A percentile compares a stretch with the other conserved stretches of the same genome.
Conservation (phyloP, 2,113 vertebrate species). For the Sakesphorus luctuosus region DNA sequence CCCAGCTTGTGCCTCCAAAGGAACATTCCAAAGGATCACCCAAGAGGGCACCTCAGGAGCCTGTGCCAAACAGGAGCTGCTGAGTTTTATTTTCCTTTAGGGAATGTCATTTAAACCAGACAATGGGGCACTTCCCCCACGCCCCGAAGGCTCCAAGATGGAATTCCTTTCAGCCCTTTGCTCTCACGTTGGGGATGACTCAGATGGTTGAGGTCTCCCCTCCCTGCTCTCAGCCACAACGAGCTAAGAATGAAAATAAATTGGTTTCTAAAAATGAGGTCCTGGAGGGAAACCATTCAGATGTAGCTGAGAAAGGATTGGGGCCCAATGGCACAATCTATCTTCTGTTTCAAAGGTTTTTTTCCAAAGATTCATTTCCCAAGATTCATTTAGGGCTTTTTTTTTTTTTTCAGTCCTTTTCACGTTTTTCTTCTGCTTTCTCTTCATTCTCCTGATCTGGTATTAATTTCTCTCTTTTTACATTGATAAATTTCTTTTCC, state of each 20-base stretch:
- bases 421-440: not conserved
- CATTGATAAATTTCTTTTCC: not conserved
- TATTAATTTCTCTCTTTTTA: not conserved
- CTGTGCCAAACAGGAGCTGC: not conserved
- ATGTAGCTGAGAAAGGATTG: not conserved
- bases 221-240: not conserved
- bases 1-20: not conserved
- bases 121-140: constrained; percentile 44
- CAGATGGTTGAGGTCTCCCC: constrained; percentile 18
- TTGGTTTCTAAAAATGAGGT: not conserved
- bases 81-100: not conserved
- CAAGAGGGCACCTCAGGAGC: not conserved
- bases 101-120: not conserved
- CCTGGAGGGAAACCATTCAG: not conserved
- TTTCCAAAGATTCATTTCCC: not conserved
- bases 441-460: not conserved
- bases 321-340: not conserved
- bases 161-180: not conserved
- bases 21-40: not conserved
- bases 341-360: not conserved
- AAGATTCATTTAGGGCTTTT: not conserved
- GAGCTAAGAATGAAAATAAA: not conserved
- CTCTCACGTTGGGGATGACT: not conserved
- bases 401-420: not conserved
- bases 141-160: not conserved